Percentiles rank a stretch among this genome's conserved stretches.
These are phyloP conservation scores for Agrochola circellaris DNA, from an alignment of 2,888 invertebrate species.

Conservation along the genomic window DNA sequence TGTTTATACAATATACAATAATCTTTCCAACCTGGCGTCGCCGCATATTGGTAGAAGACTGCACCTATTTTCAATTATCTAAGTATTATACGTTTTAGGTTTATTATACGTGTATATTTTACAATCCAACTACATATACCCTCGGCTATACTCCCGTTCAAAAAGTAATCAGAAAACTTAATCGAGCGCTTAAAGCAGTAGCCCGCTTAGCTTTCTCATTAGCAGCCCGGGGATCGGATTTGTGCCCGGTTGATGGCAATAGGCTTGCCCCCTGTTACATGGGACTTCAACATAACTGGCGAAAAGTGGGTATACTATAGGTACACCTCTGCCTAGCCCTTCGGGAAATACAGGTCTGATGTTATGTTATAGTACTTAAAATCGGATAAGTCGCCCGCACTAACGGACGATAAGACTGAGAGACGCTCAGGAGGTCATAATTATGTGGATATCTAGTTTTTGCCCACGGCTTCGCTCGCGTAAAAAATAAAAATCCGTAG, in stretches of 20 bases:
- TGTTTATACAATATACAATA: constrained; percentile 39
- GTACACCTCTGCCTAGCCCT: no score
- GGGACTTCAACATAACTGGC: neutral
- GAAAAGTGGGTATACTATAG: no score
- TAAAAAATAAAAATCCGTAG: no score
- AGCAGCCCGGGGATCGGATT: neutral
- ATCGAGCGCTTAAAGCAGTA: neutral
- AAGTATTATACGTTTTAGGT: neutral
- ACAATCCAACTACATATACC: neutral
- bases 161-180: neutral
- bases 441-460: neutral
- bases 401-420: neutral
- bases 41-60: neutral
- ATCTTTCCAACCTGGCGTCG: constrained; percentile 1
- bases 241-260: neutral
- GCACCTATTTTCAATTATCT: constrained; percentile 15
- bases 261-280: neutral
- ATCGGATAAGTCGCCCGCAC: neutral
- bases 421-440: neutral
- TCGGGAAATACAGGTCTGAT: no score
- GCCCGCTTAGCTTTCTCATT: no score
- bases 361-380: neutral
- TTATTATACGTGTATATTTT: constrained; percentile 6
- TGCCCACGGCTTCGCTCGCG: no score
- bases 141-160: neutral